Conservation (phyloP, 2,797 vertebrate species). For the Ataeniobius toweri region DNA sequence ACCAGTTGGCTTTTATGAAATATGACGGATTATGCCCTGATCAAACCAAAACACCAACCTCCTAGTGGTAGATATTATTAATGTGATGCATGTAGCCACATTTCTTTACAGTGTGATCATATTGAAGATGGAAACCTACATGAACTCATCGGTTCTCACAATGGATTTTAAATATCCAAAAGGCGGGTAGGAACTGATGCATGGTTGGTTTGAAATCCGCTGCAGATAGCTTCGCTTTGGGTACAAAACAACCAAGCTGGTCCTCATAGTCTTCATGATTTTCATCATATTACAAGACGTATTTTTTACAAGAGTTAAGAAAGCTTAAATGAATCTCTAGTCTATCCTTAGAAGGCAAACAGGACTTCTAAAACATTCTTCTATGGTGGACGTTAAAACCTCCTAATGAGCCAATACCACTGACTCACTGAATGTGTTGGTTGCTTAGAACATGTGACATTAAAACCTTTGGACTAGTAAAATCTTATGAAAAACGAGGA, state of each 20-base stretch:
- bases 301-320: neutral
- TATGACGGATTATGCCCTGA: neutral
- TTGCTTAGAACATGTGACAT: neutral
- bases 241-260: too few relatives aligned
- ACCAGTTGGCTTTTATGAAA: neutral
- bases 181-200: neutral
- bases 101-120: neutral
- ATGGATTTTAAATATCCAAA: neutral
- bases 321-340: neutral
- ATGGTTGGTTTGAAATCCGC: neutral
- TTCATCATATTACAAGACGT: too few relatives aligned
- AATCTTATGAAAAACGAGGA: neutral
- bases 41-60: neutral
- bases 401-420: neutral
- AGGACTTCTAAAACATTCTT: neutral
- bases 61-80: neutral
- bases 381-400: neutral
- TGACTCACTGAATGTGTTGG: neutral
- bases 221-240: too few relatives aligned
- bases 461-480: conserved; percentile 2
- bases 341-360: neutral
- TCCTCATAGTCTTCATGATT: too few relatives aligned
- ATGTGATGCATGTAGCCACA: neutral
- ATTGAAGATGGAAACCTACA: neutral
- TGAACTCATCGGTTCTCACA: neutral